Percentiles rank a stretch among this genome's conserved stretches.
These are phyloP conservation scores for Aproaerema taeniolella DNA, from an alignment of 2,888 invertebrate genomes.

Conservation along the genomic window DNA sequence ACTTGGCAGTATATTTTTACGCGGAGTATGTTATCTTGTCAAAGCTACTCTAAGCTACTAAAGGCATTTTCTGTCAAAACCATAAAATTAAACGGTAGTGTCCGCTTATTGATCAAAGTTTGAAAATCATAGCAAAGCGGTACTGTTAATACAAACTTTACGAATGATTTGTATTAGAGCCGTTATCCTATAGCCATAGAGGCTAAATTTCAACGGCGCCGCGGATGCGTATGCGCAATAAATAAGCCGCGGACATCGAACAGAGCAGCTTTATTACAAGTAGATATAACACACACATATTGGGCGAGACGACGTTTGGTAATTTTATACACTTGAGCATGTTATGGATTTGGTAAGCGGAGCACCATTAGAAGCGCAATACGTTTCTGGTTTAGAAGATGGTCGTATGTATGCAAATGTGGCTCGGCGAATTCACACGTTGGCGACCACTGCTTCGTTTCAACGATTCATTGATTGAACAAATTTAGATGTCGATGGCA, in stretches of 20 bases:
- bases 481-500: too few species aligned
- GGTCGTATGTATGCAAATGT: not conserved
- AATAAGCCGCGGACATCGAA: constrained; percentile 48
- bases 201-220: constrained; percentile 58
- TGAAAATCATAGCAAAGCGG: constrained; percentile 45
- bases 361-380: not conserved
- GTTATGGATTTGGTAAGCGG: constrained; percentile 41
- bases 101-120: constrained; percentile 38
- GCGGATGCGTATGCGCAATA: constrained; percentile 63
- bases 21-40: too few species aligned
- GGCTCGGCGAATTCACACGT: not conserved
- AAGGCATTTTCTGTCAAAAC: too few species aligned
- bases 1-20: too few species aligned
- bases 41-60: too few species aligned
- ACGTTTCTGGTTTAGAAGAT: not conserved
- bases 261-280: constrained; percentile 4
- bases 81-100: too few species aligned
- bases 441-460: not conserved
- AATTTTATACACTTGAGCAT: not conserved
- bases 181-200: constrained; percentile 67
- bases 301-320: not conserved
- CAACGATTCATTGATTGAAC: too few species aligned
- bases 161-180: constrained; percentile 71
- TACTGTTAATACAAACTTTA: constrained; percentile 71
- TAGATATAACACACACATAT: not conserved